Percentiles rank a stretch among this genome's conserved stretches.
phyloP scores from a whole-genome alignment of 30 jellyfish, hydroid and myxozoan species.

The Hydractinia symbiolongicarpus region DNA sequence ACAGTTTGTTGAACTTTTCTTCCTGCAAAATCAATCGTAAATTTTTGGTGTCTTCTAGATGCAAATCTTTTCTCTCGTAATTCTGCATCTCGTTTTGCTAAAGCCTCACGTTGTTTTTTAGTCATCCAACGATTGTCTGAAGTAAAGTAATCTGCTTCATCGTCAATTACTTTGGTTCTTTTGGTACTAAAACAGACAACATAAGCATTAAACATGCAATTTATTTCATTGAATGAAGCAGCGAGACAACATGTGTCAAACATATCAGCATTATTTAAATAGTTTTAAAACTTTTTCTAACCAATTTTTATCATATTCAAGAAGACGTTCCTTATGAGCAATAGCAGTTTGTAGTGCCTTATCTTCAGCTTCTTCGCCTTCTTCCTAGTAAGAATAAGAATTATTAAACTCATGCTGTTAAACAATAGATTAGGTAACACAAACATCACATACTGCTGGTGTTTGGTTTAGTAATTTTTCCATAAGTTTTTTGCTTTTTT shows the following conservation, averaged over 20 bases:
- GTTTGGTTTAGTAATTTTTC: conserved; percentile 57
- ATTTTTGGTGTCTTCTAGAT: conserved; percentile 56
- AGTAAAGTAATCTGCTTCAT: conserved; percentile 92
- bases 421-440: background rate
- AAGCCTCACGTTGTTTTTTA: conserved; percentile 49
- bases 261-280: too few species aligned
- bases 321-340: conserved; percentile 64
- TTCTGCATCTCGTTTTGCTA: conserved; percentile 58
- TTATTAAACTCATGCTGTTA: background rate
- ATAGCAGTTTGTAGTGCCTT: conserved; percentile 49
- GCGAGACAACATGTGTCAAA: background rate
- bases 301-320: conserved; percentile 85
- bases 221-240: background rate
- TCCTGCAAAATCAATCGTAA: conserved; percentile 84
- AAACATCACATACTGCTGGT: background rate
- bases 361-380: background rate
- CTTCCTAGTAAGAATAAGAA: background rate
- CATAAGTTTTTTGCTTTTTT: conserved; percentile 67
- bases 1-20: conserved; percentile 62
- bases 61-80: conserved; percentile 50
- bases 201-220: background rate
- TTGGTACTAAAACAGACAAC: conserved; percentile 45
- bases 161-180: conserved; percentile 96
- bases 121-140: conserved; percentile 90
- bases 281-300: background rate